These are phyloP conservation scores for Myotis planiceps DNA, from an alignment of 2,797 vertebrate species.

Conservation along the genomic window DNA sequence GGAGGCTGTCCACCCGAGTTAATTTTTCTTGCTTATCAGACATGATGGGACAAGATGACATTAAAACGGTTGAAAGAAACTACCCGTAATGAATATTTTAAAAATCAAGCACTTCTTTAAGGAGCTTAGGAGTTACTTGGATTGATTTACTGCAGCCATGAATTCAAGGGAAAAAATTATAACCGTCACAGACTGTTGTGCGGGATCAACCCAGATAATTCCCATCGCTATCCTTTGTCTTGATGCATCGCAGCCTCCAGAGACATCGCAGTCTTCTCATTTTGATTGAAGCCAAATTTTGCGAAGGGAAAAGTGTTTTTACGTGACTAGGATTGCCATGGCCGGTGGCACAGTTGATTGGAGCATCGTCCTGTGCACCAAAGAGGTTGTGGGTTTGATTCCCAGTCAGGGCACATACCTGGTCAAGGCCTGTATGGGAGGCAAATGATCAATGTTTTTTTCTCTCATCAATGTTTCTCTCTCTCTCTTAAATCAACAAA, in stretches of 20 bases:
- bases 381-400: not conserved
- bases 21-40: slow-evolving; percentile 70
- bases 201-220: not conserved
- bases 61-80: slow-evolving; percentile 73
- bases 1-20: slow-evolving; percentile 82
- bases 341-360: too few relatives aligned
- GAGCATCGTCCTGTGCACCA: not conserved
- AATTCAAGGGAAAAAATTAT: slow-evolving; percentile 11
- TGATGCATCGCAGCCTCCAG: not conserved
- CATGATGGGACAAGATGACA: slow-evolving; percentile 77
- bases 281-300: slow-evolving; percentile 3
- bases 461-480: not conserved
- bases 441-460: not conserved
- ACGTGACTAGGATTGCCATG: not conserved
- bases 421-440: not conserved
- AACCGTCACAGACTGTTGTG: not conserved
- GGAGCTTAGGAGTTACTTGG: not conserved
- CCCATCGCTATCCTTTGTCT: not conserved
- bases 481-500: not conserved
- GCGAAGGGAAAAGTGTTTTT: not conserved
- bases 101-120: slow-evolving; percentile 45
- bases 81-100: not conserved
- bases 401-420: not conserved
- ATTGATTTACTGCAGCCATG: slow-evolving; percentile 14
- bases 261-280: not conserved